phyloP scores from a whole-genome alignment of 2,113 vertebrate species.

The Cheilinus undulatus region DNA sequence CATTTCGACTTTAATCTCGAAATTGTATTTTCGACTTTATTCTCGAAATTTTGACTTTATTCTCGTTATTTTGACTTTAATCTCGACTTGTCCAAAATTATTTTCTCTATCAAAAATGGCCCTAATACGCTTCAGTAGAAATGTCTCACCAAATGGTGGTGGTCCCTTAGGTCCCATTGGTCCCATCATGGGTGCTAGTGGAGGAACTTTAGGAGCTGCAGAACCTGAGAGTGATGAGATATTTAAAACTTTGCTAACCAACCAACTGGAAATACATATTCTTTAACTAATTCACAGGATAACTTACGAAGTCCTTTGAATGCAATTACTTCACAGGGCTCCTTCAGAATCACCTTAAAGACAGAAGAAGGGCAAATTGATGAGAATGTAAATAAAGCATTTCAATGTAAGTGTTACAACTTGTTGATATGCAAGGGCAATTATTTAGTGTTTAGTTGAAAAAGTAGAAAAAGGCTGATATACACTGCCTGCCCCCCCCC shows the following conservation, averaged over 20 bases:
- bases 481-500: too few species aligned
- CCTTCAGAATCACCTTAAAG: slow-evolving; percentile 80
- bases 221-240: slow-evolving; percentile 49
- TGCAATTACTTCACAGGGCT: slow-evolving; percentile 77
- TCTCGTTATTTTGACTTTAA: too few species aligned
- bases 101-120: too few species aligned
- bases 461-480: too few species aligned
- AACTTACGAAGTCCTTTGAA: slow-evolving; percentile 80
- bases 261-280: neutral
- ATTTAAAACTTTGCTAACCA: neutral
- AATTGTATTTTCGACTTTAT: too few species aligned
- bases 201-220: slow-evolving; percentile 61
- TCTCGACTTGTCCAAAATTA: too few species aligned
- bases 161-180: slow-evolving; percentile 54
- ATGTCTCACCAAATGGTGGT: slow-evolving; percentile 50
- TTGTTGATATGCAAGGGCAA: too few species aligned
- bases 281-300: neutral
- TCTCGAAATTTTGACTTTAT: too few species aligned
- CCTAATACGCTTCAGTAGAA: too few species aligned
- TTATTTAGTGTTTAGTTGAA: too few species aligned
- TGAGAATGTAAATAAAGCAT: neutral
- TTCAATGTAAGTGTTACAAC: neutral
- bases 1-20: too few species aligned
- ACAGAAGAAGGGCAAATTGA: neutral
- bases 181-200: slow-evolving; percentile 11